Evolutionary conservation across 2,113 vertebrate species (phyloP).

Genomic region (Himantopus leucocephalus): DNA sequence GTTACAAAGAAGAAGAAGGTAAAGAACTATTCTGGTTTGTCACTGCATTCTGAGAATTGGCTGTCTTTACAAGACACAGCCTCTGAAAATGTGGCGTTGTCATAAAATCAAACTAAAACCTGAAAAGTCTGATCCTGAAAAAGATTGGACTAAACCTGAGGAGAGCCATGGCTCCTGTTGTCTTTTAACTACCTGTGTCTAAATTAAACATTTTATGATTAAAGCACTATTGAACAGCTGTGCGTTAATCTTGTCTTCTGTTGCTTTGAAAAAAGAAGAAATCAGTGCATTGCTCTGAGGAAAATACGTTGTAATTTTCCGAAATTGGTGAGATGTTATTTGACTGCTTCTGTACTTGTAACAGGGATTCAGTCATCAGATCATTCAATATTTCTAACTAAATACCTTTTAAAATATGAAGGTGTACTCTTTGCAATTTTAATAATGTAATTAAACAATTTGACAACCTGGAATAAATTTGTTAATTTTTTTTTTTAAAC

Average conservation of each 20-base stretch:
- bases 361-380: no score
- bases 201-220: not conserved
- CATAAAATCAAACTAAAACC: not conserved
- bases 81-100: not conserved
- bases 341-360: not conserved
- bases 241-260: not conserved
- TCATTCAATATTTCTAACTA: not conserved
- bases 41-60: not conserved
- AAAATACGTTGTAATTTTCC: not conserved
- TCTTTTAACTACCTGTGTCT: not conserved
- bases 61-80: not conserved
- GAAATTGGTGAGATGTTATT: not conserved
- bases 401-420: not conserved
- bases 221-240: not conserved
- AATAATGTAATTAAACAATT: not conserved
- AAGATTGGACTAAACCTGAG: not conserved
- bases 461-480: not conserved
- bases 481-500: not conserved
- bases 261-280: not conserved
- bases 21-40: not conserved
- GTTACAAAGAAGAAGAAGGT: slow-evolving; percentile 80
- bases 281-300: not conserved
- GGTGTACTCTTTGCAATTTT: not conserved
- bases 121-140: not conserved
- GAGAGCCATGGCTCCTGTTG: not conserved